Conservation (phyloP, 2,797 vertebrate species). For the Buphagus erythrorhynchus region DNA sequence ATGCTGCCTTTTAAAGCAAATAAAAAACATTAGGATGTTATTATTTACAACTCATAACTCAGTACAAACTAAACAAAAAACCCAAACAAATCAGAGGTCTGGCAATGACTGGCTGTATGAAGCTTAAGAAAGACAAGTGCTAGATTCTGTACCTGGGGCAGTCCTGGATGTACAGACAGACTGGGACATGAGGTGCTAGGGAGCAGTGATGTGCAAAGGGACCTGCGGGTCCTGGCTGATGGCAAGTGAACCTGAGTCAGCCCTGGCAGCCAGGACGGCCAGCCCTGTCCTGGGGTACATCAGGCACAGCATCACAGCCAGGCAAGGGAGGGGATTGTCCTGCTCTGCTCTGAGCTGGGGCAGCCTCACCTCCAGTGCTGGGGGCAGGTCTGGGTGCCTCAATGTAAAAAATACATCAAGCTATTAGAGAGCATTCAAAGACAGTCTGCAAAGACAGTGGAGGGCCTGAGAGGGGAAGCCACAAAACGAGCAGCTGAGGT, state of each 20-base stretch:
- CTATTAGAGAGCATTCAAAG: not conserved
- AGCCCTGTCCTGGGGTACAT: rapidly evolving
- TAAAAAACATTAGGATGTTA: not conserved
- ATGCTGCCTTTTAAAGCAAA: not conserved
- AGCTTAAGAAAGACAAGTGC: not conserved
- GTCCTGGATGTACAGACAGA: rapidly evolving
- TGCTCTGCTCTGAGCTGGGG: rapidly evolving
- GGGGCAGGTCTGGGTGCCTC: not conserved
- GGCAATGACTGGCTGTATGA: not conserved
- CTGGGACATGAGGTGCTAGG: not conserved
- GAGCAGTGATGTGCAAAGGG: not conserved
- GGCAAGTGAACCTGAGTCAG: rapidly evolving
- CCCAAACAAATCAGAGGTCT: not conserved
- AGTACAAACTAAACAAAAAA: not conserved
- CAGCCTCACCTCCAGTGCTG: rapidly evolving
- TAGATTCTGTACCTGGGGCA: not conserved
- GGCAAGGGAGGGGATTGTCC: not conserved
- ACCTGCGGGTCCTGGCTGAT: rapidly evolving
- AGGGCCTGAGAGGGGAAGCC: not conserved
- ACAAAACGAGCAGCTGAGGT: not conserved
- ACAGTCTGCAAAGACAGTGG: not conserved
- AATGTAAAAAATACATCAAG: not conserved
- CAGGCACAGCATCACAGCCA: rapidly evolving
- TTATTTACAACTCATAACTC: not conserved
- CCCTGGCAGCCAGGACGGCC: not conserved